Evolutionary conservation across 2,797 vertebrate species (phyloP).

Genomic region (Manis crassicaudata): DNA sequence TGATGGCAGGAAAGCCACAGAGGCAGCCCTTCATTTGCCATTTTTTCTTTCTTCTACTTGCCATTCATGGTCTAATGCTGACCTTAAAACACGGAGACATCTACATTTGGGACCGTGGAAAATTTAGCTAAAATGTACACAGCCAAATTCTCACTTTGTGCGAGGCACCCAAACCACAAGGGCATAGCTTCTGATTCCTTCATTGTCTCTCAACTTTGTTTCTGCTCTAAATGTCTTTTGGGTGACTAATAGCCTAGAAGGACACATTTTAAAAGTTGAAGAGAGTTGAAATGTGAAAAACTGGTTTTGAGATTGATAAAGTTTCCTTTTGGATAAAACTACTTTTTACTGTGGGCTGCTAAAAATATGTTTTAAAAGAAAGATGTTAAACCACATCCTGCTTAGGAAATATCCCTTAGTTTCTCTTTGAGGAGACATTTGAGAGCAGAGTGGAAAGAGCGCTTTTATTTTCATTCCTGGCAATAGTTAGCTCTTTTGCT

Average conservation of each 20-base stretch:
- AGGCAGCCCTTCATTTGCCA: background rate
- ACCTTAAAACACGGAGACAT: background rate
- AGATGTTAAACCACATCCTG: slow-evolving; percentile 30
- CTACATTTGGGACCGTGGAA: background rate
- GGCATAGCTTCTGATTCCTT: background rate
- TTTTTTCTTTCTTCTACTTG: background rate
- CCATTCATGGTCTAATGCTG: background rate
- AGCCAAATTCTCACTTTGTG: background rate
- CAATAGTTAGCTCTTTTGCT: background rate
- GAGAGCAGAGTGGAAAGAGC: background rate
- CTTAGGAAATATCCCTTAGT: background rate
- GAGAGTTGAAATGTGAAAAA: slow-evolving; percentile 30
- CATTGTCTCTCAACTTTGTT: background rate
- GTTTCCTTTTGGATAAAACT: slow-evolving; percentile 44
- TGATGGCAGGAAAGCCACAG: background rate
- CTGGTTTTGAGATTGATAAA: slow-evolving; percentile 14
- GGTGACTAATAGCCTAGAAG: background rate
- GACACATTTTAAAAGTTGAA: background rate
- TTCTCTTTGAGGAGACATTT: slow-evolving; percentile 45
- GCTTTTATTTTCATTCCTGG: background rate
- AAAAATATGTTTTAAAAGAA: slow-evolving; percentile 38
- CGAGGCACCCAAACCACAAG: background rate
- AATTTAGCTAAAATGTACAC: background rate
- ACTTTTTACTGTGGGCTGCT: slow-evolving; percentile 1
- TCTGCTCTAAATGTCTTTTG: slow-evolving; percentile 1